Conservation (phyloP, 2,797 vertebrate genomes). For the Poecilia velifera region DNA sequence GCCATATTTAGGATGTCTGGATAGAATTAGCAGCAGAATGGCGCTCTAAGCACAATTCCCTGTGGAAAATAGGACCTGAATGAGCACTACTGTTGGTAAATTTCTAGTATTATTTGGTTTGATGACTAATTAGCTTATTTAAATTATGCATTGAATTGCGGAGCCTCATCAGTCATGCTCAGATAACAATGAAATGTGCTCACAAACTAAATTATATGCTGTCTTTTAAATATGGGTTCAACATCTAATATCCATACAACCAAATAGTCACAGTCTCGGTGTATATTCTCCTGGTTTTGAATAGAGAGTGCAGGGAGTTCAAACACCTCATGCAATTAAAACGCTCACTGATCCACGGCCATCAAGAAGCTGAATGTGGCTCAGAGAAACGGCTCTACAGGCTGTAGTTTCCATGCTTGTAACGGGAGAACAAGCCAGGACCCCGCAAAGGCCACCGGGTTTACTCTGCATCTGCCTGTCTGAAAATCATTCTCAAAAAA, state of each 20-base stretch:
- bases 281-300: not conserved
- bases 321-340: conserved; percentile 12
- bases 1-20: not conserved
- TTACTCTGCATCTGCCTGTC: conserved; percentile 17
- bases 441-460: conserved; percentile 16
- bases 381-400: conserved; percentile 28
- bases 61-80: conserved; percentile 12
- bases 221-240: conserved; percentile 11
- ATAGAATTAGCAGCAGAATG: conserved; percentile 11
- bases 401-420: conserved; percentile 16
- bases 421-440: conserved; percentile 23
- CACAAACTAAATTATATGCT: not conserved
- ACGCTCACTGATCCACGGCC: conserved; percentile 18
- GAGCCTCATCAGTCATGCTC: conserved; percentile 1
- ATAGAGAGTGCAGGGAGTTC: conserved; percentile 7
- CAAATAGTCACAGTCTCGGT: conserved; percentile 4
- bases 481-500: conserved; percentile 8
- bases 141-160: not conserved
- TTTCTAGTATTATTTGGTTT: conserved; percentile 5
- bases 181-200: not conserved
- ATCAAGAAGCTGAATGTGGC: conserved; percentile 23
- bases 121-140: conserved; percentile 3
- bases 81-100: conserved; percentile 3
- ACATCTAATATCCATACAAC: not conserved
- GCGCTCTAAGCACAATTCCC: conserved; percentile 6